A percentile compares a stretch with the other conserved stretches of the same genome.
phyloP scores from a whole-genome alignment of 2,888 invertebrate genomes.

The Ochlodes sylvanus region DNA sequence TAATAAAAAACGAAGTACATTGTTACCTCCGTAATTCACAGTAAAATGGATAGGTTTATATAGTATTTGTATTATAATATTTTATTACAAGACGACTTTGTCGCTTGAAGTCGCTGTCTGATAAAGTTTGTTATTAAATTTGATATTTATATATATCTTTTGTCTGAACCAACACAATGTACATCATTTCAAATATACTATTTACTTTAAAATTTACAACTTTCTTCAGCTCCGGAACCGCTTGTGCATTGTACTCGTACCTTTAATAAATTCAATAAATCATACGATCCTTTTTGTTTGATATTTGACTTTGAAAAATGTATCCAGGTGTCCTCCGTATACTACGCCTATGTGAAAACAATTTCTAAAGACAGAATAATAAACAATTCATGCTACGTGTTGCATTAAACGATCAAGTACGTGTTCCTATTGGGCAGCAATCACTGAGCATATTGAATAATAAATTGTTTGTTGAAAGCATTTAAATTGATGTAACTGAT shows the following conservation, averaged over 20 bases:
- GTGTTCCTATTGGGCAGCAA: constrained; percentile 35
- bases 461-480: constrained; percentile 50
- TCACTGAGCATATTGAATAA: constrained; percentile 45
- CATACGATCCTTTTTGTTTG: constrained; percentile 52
- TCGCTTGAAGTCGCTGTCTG: too few relatives aligned
- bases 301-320: constrained; percentile 70
- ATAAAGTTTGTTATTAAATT: too few relatives aligned
- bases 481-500: constrained; percentile 50
- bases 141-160: too few relatives aligned
- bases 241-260: constrained; percentile 48
- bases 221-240: constrained; percentile 44
- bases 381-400: constrained; percentile 41
- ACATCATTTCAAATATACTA: too few relatives aligned
- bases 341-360: constrained; percentile 33
- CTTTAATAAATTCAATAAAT: constrained; percentile 59
- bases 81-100: too few relatives aligned
- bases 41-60: too few relatives aligned
- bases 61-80: too few relatives aligned
- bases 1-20: too few relatives aligned
- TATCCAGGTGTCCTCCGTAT: constrained; percentile 60
- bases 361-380: constrained; percentile 41
- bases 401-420: constrained; percentile 37
- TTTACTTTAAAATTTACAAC: not conserved
- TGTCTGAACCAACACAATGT: too few relatives aligned
- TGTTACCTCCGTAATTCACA: too few relatives aligned